Percentiles rank a stretch among this genome's conserved stretches.
These are phyloP conservation scores for Chironomus striatipennis DNA, from an alignment of 1,140 invertebrate genomes.

Conservation along the genomic window DNA sequence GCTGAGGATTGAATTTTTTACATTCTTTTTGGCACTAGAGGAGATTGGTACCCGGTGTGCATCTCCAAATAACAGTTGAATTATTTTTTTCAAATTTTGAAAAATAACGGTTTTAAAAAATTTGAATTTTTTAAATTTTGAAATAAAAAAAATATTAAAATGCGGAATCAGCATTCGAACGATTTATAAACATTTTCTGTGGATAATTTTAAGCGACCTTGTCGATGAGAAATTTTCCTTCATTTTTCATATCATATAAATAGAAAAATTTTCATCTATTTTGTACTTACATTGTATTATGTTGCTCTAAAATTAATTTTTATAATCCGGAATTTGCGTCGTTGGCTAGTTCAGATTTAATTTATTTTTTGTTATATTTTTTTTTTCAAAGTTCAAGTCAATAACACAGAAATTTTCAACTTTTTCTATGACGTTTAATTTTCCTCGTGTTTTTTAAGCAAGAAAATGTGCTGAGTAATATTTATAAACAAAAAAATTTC, in stretches of 20 bases:
- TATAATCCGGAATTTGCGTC: constrained; percentile 11
- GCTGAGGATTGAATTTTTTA: not conserved
- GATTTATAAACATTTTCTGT: too few species aligned
- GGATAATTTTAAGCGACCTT: not conserved
- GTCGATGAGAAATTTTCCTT: not conserved
- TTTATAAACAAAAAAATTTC: not conserved
- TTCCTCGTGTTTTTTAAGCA: not conserved
- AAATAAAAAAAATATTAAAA: too few species aligned
- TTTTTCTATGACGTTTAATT: not conserved
- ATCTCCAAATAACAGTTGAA: too few species aligned
- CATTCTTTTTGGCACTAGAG: too few species aligned
- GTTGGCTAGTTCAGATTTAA: not conserved
- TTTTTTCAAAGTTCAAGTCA: not conserved
- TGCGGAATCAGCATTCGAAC: too few species aligned
- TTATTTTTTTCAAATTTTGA: not conserved
- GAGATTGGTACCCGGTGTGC: too few species aligned
- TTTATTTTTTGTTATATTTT: not conserved
- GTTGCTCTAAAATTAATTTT: not conserved
- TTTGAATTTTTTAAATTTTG: too few species aligned
- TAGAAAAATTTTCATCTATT: not conserved
- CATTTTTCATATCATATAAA: not conserved
- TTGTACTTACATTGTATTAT: constrained; percentile 14
- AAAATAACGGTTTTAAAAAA: too few species aligned
- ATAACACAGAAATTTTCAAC: not conserved
- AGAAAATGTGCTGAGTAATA: constrained; percentile 6